Percentiles rank a stretch among this genome's conserved stretches.
phyloP scores from a whole-genome alignment of 2,113 vertebrate species.

The Rhombomys opimus region DNA sequence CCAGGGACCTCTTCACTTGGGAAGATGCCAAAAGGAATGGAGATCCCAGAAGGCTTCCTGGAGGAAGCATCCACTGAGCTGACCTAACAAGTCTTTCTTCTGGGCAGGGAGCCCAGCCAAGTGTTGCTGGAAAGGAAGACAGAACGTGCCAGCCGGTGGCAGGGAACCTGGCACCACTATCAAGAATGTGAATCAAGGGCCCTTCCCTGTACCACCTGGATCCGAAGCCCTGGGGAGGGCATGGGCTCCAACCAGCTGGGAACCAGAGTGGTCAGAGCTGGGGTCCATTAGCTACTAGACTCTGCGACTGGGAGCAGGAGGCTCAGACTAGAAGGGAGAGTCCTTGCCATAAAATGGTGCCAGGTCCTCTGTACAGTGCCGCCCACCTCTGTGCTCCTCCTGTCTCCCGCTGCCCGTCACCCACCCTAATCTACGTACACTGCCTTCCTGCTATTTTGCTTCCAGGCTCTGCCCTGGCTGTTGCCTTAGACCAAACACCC shows the following conservation, averaged over 20 bases:
- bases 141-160: neutral
- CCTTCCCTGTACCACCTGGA: neutral
- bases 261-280: neutral
- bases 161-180: neutral
- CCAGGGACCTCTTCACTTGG: neutral
- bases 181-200: neutral
- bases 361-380: neutral
- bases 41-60: constrained; percentile 10
- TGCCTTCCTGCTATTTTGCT: neutral
- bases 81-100: neutral
- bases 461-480: neutral
- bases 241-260: neutral
- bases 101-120: neutral
- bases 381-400: neutral
- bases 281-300: neutral
- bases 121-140: no score
- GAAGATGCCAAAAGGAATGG: neutral
- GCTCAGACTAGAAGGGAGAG: neutral
- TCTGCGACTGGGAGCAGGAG: no score
- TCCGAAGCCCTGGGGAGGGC: neutral
- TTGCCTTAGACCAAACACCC: neutral
- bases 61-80: neutral
- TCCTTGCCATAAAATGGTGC: neutral
- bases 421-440: accelerated
- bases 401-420: no score